Base-by-base conservation (phyloP, 1,140 invertebrate species). In the Leptinotarsa defecta region DNA sequence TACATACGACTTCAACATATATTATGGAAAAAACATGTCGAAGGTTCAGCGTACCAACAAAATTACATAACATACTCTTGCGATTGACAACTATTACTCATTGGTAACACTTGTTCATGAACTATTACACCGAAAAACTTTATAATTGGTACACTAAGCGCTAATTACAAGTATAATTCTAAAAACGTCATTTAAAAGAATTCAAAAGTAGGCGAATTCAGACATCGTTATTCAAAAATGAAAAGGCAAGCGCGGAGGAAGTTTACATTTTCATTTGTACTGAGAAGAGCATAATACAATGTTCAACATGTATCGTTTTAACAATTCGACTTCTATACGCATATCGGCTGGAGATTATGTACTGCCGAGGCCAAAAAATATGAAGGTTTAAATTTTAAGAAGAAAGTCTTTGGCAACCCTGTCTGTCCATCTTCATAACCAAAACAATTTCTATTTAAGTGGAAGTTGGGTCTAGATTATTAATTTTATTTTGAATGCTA, bases 71-170 rank as follows among this genome's bases (percentile, higher is more conserved):
- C 27, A 27, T 0, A 81, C 81, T 8, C 8, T 88, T 3, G 79
- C 77, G 43, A 82, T 81, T 0, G 86, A 87, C 73, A 87, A 87
- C 77, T 87, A 78, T 68, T 86, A 87, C 68, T 85, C 82, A 1
- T 83, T 77, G n/a, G 70, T n/a, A 15, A 57, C 52, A 34, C 34
- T 68, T 86, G 87, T 65, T 85, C 81, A 1, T 83, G 75, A 19
- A 34, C 34, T 34, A 68, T n/a, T n/a, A 57, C 52, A 15, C 52
- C n/a, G 52, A 57, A 57, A 57, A 57, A 57, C 52, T 57, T 15
- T 57, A 57, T 57, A 2, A 57, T 57, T 57, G 8, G 8, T 57
- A 57, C 3, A 57, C 15, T 57, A 57, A 1, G 52, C 52, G 52
- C 52, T 57, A 57, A 57, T n/a, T 15, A 3, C 52, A 57, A 57